These are phyloP conservation scores for Synanthedon andrenaeformis DNA, from an alignment of 2,888 invertebrate species.

Conservation along the genomic window DNA sequence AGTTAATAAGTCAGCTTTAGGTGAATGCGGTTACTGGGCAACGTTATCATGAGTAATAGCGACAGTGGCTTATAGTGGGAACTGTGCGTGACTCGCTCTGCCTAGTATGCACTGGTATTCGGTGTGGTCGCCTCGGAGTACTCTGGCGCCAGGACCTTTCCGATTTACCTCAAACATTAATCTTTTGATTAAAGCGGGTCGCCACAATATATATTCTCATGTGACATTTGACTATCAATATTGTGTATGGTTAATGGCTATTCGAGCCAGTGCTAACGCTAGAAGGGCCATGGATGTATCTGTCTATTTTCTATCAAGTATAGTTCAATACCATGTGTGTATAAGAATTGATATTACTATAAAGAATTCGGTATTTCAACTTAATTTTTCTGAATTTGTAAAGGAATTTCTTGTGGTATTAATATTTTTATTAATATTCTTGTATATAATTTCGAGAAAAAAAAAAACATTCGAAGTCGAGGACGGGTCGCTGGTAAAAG, in stretches of 20 bases:
- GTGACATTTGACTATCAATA: conserved; percentile 32
- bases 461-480: too few relatives aligned
- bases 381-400: too few relatives aligned
- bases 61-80: conserved; percentile 34
- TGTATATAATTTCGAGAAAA: too few relatives aligned
- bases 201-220: conserved; percentile 25
- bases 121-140: conserved; percentile 7
- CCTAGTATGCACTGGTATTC: conserved; percentile 8
- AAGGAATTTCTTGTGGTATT: too few relatives aligned
- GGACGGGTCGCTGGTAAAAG: too few relatives aligned
- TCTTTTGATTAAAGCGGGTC: conserved; percentile 37
- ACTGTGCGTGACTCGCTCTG: conserved; percentile 33
- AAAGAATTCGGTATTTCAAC: too few relatives aligned
- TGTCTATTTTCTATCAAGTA: too few relatives aligned
- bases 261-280: too few relatives aligned
- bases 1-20: conserved; percentile 42
- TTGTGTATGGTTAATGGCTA: not conserved
- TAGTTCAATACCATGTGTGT: too few relatives aligned
- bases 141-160: conserved; percentile 35
- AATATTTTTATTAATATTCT: too few relatives aligned
- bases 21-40: conserved; percentile 39
- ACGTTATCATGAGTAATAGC: conserved; percentile 42
- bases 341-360: too few relatives aligned
- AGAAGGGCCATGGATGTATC: too few relatives aligned
- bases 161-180: conserved; percentile 49